phyloP scores from a whole-genome alignment of 2,888 invertebrate species.

The Ariolimax columbianus region DNA sequence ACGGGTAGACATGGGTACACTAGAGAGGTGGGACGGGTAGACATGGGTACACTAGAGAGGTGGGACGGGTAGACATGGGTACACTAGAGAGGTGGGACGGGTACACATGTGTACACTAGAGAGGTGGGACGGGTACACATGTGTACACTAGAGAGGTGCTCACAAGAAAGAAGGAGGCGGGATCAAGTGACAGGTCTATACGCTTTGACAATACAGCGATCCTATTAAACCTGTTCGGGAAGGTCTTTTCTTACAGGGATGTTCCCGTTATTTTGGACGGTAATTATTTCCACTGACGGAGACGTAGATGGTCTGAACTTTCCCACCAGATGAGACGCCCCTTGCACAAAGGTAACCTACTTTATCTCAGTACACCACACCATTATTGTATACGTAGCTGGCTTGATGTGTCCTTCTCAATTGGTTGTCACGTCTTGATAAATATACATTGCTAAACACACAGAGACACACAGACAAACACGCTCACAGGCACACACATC shows the following conservation, averaged over 20 bases:
- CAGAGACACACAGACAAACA: too few species aligned
- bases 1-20: too few species aligned
- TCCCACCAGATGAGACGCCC: background rate
- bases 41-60: too few species aligned
- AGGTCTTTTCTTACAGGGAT: background rate
- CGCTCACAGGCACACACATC: too few species aligned
- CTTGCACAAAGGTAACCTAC: background rate
- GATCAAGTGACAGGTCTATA: background rate
- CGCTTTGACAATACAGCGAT: background rate
- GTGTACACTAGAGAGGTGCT: background rate
- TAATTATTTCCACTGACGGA: background rate
- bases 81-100: too few species aligned
- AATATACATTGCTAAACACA: too few species aligned
- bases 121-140: background rate
- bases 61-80: too few species aligned
- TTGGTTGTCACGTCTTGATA: too few species aligned
- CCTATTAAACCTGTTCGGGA: background rate
- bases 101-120: too few species aligned
- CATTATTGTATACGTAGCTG: too few species aligned
- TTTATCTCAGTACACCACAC: background rate
- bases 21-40: too few species aligned
- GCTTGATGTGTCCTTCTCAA: too few species aligned
- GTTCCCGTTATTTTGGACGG: background rate
- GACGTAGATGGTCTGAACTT: background rate
- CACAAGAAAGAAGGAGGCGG: background rate